phyloP scores from a whole-genome alignment of 2,113 vertebrate genomes.

The Rhagologus leucostigma region DNA sequence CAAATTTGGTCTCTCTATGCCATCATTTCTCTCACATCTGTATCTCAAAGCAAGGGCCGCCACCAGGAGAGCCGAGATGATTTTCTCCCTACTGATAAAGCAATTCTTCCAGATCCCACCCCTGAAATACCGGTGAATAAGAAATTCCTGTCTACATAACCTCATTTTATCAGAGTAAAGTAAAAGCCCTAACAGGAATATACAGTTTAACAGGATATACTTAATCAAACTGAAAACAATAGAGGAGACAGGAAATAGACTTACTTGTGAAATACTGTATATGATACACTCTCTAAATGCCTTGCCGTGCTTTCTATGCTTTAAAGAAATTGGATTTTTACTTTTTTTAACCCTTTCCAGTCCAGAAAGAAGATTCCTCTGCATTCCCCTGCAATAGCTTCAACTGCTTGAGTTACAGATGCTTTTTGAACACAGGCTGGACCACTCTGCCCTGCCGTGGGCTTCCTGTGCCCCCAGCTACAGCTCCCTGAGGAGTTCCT shows the following conservation, averaged over 20 bases:
- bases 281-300: constrained; percentile 72
- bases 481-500: not conserved
- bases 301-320: constrained; percentile 20
- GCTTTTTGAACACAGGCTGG: not conserved
- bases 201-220: constrained; percentile 82
- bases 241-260: constrained; percentile 75
- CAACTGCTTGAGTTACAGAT: not conserved
- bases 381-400: not conserved
- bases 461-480: not conserved
- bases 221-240: constrained; percentile 84
- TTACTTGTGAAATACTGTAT: constrained; percentile 74
- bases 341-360: not conserved
- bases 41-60: not conserved
- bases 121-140: not conserved
- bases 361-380: not conserved
- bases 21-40: rapidly evolving
- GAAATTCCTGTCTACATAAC: not conserved
- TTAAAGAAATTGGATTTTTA: not conserved
- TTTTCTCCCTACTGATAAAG: not conserved
- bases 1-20: not conserved
- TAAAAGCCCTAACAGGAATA: constrained; percentile 77
- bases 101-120: not conserved
- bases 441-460: not conserved
- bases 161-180: constrained; percentile 65
- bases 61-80: rapidly evolving